Percentiles rank a stretch among this genome's conserved stretches.
phyloP scores from a whole-genome alignment of 2,888 invertebrate species.

The Muscina levida region DNA sequence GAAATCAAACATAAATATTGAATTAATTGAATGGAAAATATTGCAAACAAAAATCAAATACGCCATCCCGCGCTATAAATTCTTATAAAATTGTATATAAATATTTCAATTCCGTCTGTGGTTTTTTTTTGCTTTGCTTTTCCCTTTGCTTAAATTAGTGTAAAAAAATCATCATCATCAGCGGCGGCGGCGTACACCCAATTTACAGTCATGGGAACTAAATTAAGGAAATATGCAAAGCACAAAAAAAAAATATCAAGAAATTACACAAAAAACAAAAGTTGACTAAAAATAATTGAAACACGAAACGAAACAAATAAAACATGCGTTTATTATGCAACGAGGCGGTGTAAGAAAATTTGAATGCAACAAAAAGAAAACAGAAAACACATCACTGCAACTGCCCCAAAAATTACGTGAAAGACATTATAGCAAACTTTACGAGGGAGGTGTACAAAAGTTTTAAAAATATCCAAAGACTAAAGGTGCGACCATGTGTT shows the following conservation, averaged over 20 bases:
- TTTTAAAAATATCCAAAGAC: too few relatives aligned
- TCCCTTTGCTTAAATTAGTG: conserved; percentile 19
- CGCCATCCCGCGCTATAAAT: not conserved
- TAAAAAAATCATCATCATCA: conserved; percentile 27
- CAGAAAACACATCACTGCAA: too few relatives aligned
- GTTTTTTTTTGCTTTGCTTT: not conserved
- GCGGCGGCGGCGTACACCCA: not conserved
- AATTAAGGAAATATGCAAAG: conserved; percentile 23
- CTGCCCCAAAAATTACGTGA: conserved; percentile 23
- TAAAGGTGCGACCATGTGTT: not conserved
- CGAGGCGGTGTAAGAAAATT: not conserved
- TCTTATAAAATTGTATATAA: conserved; percentile 23
- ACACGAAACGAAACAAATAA: conserved; percentile 3
- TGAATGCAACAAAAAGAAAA: conserved; percentile 33
- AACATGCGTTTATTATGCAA: conserved; percentile 29
- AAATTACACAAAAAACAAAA: conserved; percentile 20
- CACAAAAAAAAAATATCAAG: not conserved
- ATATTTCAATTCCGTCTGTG: conserved; percentile 10
- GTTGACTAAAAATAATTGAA: conserved; percentile 34
- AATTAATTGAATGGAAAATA: conserved; percentile 29
- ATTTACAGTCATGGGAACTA: conserved; percentile 26
- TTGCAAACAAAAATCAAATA: not conserved
- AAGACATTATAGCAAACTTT: conserved; percentile 4
- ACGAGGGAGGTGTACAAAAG: conserved; percentile 10
- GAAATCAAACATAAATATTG: conserved; percentile 25